Conservation (phyloP, 1,140 invertebrate species). For the Tachypleus tridentatus region DNA sequence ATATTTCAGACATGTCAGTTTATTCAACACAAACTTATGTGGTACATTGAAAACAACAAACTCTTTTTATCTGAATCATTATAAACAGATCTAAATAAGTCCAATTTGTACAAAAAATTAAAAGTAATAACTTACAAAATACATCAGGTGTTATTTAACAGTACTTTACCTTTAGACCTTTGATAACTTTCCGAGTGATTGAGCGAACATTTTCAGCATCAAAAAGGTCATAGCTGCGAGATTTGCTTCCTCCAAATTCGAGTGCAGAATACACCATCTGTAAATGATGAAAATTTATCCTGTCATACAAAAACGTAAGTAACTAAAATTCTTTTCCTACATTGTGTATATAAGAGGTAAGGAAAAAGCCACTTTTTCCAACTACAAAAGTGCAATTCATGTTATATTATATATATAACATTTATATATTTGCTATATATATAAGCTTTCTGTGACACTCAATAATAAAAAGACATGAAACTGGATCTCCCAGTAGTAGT, state of each 20-base stretch:
- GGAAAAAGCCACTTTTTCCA: not conserved
- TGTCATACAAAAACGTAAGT: not conserved
- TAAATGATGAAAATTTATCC: constrained; percentile 20
- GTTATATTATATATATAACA: not conserved
- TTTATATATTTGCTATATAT: not conserved
- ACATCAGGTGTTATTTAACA: too few relatives aligned
- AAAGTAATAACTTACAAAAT: too few relatives aligned
- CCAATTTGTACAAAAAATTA: too few relatives aligned
- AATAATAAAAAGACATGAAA: too few relatives aligned
- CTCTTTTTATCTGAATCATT: too few relatives aligned
- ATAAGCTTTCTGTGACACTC: too few relatives aligned
- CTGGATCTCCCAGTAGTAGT: too few relatives aligned
- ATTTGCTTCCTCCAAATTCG: constrained; percentile 66
- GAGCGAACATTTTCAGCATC: constrained; percentile 55
- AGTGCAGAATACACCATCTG: constrained; percentile 55
- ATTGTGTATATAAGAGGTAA: not conserved
- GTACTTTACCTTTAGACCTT: constrained; percentile 62
- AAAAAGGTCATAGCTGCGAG: constrained; percentile 66
- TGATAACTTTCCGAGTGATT: constrained; percentile 79
- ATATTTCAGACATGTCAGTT: too few relatives aligned
- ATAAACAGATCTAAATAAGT: too few relatives aligned
- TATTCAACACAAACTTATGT: too few relatives aligned
- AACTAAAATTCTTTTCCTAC: not conserved
- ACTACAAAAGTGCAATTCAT: not conserved
- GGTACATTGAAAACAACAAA: too few relatives aligned